A percentile compares a stretch with the other conserved stretches of the same genome.
phyloP scores from a whole-genome alignment of 2,888 invertebrate species.

The Chalcosyrphus nemorum region DNA sequence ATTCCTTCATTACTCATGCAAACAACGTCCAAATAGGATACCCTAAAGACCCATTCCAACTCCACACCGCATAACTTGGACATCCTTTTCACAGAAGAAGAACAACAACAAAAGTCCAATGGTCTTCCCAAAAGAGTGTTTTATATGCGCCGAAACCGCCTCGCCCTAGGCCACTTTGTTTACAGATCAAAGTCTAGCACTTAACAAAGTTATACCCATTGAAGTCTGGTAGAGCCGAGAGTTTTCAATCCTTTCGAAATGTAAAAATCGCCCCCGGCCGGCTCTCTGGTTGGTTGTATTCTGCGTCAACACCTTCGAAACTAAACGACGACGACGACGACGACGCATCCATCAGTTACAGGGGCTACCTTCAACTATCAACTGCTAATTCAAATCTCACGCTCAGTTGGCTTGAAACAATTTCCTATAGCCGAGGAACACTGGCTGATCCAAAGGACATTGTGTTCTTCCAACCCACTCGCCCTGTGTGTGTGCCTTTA shows the following conservation, averaged over 20 bases:
- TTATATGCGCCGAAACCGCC: too few species aligned
- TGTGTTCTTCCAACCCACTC: background rate
- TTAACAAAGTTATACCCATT: background rate
- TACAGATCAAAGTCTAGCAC: too few species aligned
- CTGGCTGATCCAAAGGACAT: constrained; percentile 40
- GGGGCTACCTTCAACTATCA: constrained; percentile 27
- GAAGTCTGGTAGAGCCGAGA: background rate
- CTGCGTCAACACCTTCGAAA: constrained; percentile 16
- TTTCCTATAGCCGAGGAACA: constrained; percentile 54
- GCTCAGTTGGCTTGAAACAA: constrained; percentile 70
- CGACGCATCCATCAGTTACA: constrained; percentile 28
- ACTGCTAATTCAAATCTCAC: constrained; percentile 69
- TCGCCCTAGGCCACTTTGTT: too few species aligned
- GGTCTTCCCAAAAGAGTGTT: too few species aligned
- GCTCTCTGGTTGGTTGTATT: background rate
- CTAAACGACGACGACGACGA: background rate
- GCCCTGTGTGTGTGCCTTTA: background rate
- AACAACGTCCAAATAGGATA: too few species aligned
- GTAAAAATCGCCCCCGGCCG: background rate
- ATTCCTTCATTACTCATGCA: too few species aligned
- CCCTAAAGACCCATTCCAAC: too few species aligned
- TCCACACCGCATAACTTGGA: too few species aligned
- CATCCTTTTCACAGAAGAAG: too few species aligned
- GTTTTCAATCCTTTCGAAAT: background rate
- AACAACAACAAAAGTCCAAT: too few species aligned